A percentile compares a stretch with the other conserved stretches of the same genome.
Conservation (phyloP, 2,888 invertebrate species). For the Podabrus alpinus region DNA sequence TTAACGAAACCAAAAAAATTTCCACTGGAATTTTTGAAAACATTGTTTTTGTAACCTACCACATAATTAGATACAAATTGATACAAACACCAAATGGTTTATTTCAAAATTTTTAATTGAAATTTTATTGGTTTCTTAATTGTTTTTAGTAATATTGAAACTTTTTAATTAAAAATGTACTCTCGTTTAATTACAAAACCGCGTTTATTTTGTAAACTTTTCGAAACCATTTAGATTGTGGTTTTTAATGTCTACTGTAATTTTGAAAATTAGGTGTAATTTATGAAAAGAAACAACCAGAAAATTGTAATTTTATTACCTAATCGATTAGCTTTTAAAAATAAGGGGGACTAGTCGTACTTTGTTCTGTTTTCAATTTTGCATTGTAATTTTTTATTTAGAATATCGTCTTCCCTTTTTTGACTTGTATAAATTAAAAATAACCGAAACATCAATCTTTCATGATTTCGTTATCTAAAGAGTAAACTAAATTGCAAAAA, state of each 20-base stretch:
- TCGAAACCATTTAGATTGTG: not conserved
- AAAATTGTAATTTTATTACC: not conserved
- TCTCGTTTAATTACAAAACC: not conserved
- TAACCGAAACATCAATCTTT: not conserved
- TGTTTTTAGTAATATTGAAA: not conserved
- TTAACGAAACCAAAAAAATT: not conserved
- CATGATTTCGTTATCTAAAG: not conserved
- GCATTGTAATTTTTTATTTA: too few species aligned
- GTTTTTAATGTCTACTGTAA: not conserved
- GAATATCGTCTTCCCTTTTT: not conserved
- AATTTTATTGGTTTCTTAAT: not conserved
- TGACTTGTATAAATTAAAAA: not conserved
- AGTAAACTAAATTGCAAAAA: not conserved
- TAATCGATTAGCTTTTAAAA: not conserved
- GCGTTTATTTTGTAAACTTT: not conserved
- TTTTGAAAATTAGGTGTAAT: not conserved
- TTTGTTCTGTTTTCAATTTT: not conserved
- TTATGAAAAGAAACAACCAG: not conserved
- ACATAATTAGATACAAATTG: not conserved
- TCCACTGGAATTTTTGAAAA: not conserved
- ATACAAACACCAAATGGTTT: not conserved
- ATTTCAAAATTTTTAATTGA: not conserved
- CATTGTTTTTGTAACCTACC: not conserved
- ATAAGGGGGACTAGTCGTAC: not conserved
- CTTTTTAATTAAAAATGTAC: not conserved